A percentile compares a stretch with the other conserved stretches of the same genome.
Evolutionary conservation across 2,888 invertebrate species (phyloP).

Genomic region (Rhabditophanes sp.): DNA sequence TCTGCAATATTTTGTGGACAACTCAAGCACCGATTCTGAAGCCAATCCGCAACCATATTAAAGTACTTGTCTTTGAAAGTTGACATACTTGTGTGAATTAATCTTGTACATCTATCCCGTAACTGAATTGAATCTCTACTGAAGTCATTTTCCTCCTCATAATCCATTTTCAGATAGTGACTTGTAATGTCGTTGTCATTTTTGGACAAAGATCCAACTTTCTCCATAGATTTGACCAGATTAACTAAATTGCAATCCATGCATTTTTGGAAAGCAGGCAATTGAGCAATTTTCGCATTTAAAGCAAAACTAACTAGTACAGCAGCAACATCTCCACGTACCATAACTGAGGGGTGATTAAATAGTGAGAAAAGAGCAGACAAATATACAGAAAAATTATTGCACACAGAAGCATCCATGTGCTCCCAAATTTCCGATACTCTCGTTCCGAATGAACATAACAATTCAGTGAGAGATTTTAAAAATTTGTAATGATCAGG

Average conservation of each 20-base stretch:
- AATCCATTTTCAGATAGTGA: slow-evolving; percentile 28
- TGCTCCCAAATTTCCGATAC: slow-evolving; percentile 23
- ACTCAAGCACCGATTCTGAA: slow-evolving; percentile 12
- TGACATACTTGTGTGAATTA: slow-evolving; percentile 12
- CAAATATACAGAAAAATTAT: slow-evolving; percentile 22
- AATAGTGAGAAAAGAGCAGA: slow-evolving; percentile 21
- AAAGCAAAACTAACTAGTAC: background rate
- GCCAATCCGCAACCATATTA: slow-evolving; percentile 14
- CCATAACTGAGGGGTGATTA: slow-evolving; percentile 21
- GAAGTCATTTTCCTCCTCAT: slow-evolving; percentile 22
- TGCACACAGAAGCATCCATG: slow-evolving; percentile 15
- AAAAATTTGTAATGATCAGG: slow-evolving; percentile 21
- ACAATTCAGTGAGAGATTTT: slow-evolving; percentile 27
- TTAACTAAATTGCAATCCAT: no score
- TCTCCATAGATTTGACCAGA: no score
- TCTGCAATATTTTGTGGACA: slow-evolving; percentile 7
- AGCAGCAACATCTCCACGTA: background rate
- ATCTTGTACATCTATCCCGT: slow-evolving; percentile 14
- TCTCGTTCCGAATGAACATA: slow-evolving; percentile 22
- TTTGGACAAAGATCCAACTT: slow-evolving; percentile 12
- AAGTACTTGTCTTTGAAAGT: slow-evolving; percentile 12
- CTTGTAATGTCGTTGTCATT: slow-evolving; percentile 9
- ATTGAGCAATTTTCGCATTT: no score
- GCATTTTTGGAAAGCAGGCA: no score
- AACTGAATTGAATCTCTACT: slow-evolving; percentile 16